Conservation (phyloP, 2,888 invertebrate genomes). For the Ecliptopera silaceata region DNA sequence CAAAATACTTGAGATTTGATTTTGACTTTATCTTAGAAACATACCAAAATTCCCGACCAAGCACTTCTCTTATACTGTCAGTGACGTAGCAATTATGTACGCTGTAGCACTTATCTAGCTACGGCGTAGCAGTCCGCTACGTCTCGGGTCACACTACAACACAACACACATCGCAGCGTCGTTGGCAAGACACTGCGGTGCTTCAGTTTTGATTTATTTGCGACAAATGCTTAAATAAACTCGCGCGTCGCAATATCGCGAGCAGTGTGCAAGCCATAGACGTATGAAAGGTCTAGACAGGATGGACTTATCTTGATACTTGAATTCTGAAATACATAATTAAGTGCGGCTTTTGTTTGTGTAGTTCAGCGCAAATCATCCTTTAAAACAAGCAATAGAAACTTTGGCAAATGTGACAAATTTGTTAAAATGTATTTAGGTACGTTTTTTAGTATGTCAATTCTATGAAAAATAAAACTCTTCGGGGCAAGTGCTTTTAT, state of each 20-base stretch:
- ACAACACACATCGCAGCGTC: constrained; percentile 27
- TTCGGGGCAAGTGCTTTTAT: constrained; percentile 24
- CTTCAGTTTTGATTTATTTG: constrained; percentile 78
- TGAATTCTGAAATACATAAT: too few relatives aligned
- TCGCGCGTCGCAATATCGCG: constrained; percentile 51
- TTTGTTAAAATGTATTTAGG: too few relatives aligned
- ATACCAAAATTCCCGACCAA: too few relatives aligned
- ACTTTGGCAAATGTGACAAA: too few relatives aligned
- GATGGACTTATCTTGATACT: not conserved
- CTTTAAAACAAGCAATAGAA: too few relatives aligned
- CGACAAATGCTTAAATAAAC: constrained; percentile 76
- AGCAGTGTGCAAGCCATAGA: not conserved
- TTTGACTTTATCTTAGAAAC: too few relatives aligned
- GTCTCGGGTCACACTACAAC: not conserved
- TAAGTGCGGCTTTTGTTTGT: too few relatives aligned
- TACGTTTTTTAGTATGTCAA: not conserved
- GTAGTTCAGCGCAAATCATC: too few relatives aligned
- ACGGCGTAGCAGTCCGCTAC: not conserved
- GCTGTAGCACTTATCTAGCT: not conserved
- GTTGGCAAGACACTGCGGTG: constrained; percentile 66
- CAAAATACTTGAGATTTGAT: too few relatives aligned
- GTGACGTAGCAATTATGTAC: not conserved
- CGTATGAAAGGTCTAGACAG: not conserved
- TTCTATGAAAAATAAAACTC: not conserved
- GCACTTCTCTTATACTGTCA: not conserved